A percentile compares a stretch with the other conserved stretches of the same genome.
phyloP scores from a whole-genome alignment of 2,113 vertebrate genomes.

The Hydropotes inermis region DNA sequence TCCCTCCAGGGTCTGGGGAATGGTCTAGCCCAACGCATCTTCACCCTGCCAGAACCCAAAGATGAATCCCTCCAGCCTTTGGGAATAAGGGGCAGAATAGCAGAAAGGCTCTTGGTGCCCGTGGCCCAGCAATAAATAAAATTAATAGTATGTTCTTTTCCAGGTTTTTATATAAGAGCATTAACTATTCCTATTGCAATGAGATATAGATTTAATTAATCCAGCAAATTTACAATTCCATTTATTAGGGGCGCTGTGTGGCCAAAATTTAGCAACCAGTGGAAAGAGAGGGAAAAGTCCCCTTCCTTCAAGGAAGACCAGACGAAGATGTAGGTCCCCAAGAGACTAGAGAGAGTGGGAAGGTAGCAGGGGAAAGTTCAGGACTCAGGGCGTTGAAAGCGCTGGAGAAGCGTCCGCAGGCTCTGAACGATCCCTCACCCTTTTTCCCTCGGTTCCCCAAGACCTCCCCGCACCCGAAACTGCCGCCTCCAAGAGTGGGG shows the following conservation, averaged over 20 bases:
- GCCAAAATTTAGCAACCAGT: conserved; percentile 12
- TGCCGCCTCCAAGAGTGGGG: not conserved
- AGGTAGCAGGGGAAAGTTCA: not conserved
- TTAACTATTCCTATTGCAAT: not conserved
- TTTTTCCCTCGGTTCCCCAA: not conserved
- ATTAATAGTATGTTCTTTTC: not conserved
- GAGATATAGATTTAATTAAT: conserved; percentile 65
- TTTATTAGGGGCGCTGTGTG: conserved; percentile 17
- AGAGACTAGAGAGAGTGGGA: not conserved
- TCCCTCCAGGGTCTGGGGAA: not conserved
- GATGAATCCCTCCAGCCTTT: not conserved
- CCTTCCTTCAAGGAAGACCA: not conserved
- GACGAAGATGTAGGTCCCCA: not conserved
- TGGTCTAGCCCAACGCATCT: not conserved
- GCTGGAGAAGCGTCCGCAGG: not conserved
- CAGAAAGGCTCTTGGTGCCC: not conserved
- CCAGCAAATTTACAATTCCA: not conserved
- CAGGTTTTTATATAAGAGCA: conserved; percentile 52
- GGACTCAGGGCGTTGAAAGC: not conserved
- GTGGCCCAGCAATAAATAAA: conserved; percentile 31
- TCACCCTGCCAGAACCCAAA: not conserved
- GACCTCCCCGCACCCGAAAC: not conserved
- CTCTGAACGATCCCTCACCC: not conserved
- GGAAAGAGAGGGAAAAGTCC: not conserved
- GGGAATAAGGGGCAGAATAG: not conserved